These are phyloP conservation scores for Philopedon plagiatum DNA, from an alignment of 2,888 invertebrate species.

Conservation along the genomic window DNA sequence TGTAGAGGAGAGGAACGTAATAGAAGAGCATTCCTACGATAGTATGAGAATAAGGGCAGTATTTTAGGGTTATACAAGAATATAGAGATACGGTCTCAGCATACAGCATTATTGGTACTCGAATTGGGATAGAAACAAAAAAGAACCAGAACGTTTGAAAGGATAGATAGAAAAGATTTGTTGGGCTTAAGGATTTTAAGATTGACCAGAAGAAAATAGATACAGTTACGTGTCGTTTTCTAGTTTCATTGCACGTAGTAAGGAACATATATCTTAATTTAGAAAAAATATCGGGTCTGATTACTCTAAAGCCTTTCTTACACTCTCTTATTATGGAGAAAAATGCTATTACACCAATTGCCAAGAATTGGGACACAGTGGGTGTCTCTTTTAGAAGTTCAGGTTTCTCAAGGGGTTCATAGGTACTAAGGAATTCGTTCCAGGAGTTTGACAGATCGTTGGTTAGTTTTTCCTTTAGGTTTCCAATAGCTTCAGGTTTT, in stretches of 20 bases:
- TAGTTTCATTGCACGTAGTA: slow-evolving; percentile 61
- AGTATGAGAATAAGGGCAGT: slow-evolving; percentile 65
- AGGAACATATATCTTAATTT: slow-evolving; percentile 69
- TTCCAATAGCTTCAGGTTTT: slow-evolving; percentile 76
- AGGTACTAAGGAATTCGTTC: slow-evolving; percentile 85
- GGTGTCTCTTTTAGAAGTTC: slow-evolving; percentile 75
- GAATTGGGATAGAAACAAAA: slow-evolving; percentile 57
- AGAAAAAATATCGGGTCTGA: slow-evolving; percentile 69
- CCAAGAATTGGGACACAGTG: slow-evolving; percentile 74
- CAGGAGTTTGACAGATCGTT: slow-evolving; percentile 81
- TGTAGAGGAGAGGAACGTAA: slow-evolving; percentile 69
- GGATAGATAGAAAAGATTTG: slow-evolving; percentile 64
- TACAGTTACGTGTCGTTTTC: slow-evolving; percentile 61
- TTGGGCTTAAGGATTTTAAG: slow-evolving; percentile 67
- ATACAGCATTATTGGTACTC: slow-evolving; percentile 66
- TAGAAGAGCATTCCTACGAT: slow-evolving; percentile 63
- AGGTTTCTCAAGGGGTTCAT: slow-evolving; percentile 83
- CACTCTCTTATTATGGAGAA: slow-evolving; percentile 77
- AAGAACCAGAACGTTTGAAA: slow-evolving; percentile 65
- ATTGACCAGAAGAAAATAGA: slow-evolving; percentile 65
- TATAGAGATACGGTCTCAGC: slow-evolving; percentile 68
- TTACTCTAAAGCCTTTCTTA: slow-evolving; percentile 70
- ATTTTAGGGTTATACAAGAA: slow-evolving; percentile 62
- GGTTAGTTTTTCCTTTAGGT: slow-evolving; percentile 77
- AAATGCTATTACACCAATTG: slow-evolving; percentile 76